A percentile compares a stretch with the other conserved stretches of the same genome.
These are phyloP conservation scores for Coecobrya sp. DNA, from an alignment of 2,888 invertebrate species.

Conservation along the genomic window DNA sequence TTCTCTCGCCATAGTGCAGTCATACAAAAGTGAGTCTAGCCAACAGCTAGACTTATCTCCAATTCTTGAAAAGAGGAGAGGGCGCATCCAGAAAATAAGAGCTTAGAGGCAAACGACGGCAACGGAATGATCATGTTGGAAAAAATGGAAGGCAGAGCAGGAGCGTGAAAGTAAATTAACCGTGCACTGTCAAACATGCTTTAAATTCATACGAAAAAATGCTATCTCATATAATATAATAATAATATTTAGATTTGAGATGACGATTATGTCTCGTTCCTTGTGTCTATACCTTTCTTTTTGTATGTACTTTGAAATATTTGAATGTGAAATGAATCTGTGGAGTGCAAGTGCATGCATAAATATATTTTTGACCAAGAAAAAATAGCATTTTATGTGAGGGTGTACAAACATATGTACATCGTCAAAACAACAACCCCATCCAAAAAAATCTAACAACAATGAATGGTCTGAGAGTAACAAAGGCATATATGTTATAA, in stretches of 20 bases:
- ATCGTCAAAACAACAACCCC: slow-evolving; percentile 17
- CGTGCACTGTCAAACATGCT: slow-evolving; percentile 61
- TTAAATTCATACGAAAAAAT: slow-evolving; percentile 37
- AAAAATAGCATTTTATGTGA: neutral
- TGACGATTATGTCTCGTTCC: neutral
- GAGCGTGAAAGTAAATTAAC: slow-evolving; percentile 74
- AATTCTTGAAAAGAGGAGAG: neutral
- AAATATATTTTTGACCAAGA: neutral
- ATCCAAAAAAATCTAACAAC: neutral
- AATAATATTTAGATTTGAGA: neutral
- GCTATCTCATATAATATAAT: slow-evolving; percentile 30
- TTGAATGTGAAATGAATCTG: slow-evolving; percentile 23
- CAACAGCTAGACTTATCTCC: neutral
- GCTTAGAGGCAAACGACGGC: slow-evolving; percentile 36
- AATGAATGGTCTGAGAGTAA: neutral
- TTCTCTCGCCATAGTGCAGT: neutral
- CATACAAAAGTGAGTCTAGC: no score
- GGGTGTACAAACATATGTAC: slow-evolving; percentile 36
- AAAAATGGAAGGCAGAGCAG: slow-evolving; percentile 45
- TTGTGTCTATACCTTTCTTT: neutral
- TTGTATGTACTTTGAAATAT: neutral
- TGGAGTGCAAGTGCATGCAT: slow-evolving; percentile 15
- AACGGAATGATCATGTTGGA: neutral
- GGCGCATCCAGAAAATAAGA: neutral
- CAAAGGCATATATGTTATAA: neutral